Percentiles rank a stretch among this genome's conserved stretches.
phyloP scores from a whole-genome alignment of 1,140 invertebrate genomes.

The Mylabris phalerata region DNA sequence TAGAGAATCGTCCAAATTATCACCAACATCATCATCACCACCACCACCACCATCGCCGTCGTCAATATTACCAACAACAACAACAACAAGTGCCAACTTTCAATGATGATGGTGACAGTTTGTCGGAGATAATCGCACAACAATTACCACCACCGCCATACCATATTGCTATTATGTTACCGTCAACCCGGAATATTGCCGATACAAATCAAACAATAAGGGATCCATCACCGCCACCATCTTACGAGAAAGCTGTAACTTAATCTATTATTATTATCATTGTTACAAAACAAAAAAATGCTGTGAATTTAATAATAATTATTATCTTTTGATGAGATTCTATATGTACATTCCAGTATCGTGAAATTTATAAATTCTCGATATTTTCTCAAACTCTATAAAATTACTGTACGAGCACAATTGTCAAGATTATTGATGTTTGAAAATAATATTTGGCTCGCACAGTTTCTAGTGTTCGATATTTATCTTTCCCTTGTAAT shows the following conservation, averaged over 20 bases:
- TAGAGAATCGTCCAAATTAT: neutral
- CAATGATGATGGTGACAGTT: neutral
- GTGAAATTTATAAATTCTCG: too few species aligned
- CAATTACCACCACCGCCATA: constrained; percentile 51
- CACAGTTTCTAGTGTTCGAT: too few species aligned
- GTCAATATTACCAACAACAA: neutral
- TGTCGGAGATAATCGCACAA: constrained; percentile 15
- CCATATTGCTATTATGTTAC: constrained; percentile 60
- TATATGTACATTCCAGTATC: too few species aligned
- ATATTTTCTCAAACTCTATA: too few species aligned
- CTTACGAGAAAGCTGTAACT: constrained; percentile 57
- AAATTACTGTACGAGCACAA: too few species aligned
- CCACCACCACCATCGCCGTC: neutral
- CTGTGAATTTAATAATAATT: too few species aligned
- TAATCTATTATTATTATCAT: constrained; percentile 29
- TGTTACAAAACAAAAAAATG: too few species aligned
- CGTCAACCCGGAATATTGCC: constrained; percentile 39
- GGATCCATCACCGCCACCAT: constrained; percentile 54
- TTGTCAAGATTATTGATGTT: too few species aligned
- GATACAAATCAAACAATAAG: constrained; percentile 37
- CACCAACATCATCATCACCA: neutral
- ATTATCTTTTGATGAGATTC: too few species aligned
- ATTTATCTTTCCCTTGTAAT: too few species aligned
- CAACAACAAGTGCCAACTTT: neutral
- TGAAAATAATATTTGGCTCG: too few species aligned